Percentiles rank a stretch among this genome's conserved stretches.
phyloP scores from a whole-genome alignment of 1,140 invertebrate species.

The Drosophila arawakana region DNA sequence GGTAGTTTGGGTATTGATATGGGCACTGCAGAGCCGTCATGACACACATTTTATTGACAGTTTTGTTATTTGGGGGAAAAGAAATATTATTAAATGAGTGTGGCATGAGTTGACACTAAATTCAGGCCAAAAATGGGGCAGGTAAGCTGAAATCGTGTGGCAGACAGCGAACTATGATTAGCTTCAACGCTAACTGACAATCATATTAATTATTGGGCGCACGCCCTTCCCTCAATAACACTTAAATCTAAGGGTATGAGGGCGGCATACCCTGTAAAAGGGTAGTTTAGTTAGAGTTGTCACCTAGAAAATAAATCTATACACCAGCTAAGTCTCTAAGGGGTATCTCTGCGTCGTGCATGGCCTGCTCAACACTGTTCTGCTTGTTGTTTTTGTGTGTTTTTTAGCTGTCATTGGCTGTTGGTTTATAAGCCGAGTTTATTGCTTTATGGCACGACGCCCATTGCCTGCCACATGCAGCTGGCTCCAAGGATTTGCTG shows the following conservation, averaged over 20 bases:
- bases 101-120: slow-evolving; percentile 50
- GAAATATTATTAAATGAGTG: slow-evolving; percentile 44
- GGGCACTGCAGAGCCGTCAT: not conserved
- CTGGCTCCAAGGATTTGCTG: slow-evolving; percentile 52
- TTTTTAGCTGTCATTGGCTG: not conserved
- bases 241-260: too few relatives aligned
- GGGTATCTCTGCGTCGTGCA: not conserved
- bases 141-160: slow-evolving; percentile 3
- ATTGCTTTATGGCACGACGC: slow-evolving; percentile 69
- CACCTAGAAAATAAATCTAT: too few relatives aligned
- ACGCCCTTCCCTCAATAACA: not conserved
- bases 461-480: slow-evolving; percentile 49
- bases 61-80: slow-evolving; percentile 21
- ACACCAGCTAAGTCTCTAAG: too few relatives aligned
- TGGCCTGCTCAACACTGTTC: not conserved
- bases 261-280: not conserved
- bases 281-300: too few relatives aligned
- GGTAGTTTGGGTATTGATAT: not conserved
- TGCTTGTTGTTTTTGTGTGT: not conserved
- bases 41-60: slow-evolving; percentile 54
- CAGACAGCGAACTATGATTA: slow-evolving; percentile 38
- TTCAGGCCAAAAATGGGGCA: slow-evolving; percentile 3
- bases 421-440: slow-evolving; percentile 68
- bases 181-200: slow-evolving; percentile 30
- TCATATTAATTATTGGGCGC: slow-evolving; percentile 47